phyloP scores from a whole-genome alignment of 2,888 invertebrate genomes.

The Callyntrura guangdongensis region DNA sequence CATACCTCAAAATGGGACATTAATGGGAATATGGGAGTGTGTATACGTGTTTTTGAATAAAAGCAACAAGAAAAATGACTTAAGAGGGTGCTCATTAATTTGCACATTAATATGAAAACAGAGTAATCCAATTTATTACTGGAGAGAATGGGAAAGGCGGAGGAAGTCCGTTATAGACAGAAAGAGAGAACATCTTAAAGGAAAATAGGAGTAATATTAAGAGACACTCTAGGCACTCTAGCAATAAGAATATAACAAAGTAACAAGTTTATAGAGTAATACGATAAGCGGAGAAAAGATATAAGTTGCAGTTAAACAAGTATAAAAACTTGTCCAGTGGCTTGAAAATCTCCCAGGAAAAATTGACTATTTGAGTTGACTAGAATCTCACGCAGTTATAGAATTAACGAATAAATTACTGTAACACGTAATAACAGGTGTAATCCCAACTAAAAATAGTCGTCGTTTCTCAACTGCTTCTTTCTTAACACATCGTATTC shows the following conservation, averaged over 20 bases:
- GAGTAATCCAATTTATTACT: slow-evolving; percentile 51
- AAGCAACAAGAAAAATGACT: slow-evolving; percentile 64
- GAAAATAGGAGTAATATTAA: background rate
- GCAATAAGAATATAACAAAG: background rate
- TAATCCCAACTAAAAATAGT: too few species aligned
- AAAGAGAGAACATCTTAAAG: background rate
- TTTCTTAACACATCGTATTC: too few species aligned
- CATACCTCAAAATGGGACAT: background rate
- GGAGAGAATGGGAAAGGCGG: background rate
- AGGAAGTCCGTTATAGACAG: slow-evolving; percentile 13
- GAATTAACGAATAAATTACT: too few species aligned
- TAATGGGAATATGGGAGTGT: background rate
- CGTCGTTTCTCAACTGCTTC: too few species aligned
- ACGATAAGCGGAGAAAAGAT: background rate
- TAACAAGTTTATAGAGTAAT: background rate
- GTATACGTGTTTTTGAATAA: slow-evolving; percentile 3
- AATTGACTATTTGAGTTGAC: too few species aligned
- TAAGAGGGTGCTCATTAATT: slow-evolving; percentile 53
- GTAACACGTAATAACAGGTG: too few species aligned
- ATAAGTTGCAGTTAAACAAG: too few species aligned
- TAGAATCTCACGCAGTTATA: too few species aligned
- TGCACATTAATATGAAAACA: slow-evolving; percentile 17
- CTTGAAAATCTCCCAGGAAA: too few species aligned
- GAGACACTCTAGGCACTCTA: too few species aligned
- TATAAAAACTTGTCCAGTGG: too few species aligned